Base-by-base conservation (phyloP, 1,140 invertebrate genomes). In the Spodoptera litura region DNA sequence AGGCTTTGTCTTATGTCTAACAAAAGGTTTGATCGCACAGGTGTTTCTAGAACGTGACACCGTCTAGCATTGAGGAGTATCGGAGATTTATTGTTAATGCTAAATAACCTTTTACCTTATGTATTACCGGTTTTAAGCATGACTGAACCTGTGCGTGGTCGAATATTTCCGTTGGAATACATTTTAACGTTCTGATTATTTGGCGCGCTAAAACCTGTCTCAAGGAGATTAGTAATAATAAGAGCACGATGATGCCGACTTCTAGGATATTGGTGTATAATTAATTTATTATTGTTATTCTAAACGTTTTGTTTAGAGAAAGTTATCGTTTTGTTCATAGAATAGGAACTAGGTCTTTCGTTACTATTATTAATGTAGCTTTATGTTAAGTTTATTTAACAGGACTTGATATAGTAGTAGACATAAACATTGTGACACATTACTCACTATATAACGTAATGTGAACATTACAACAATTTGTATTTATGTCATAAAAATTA, bases 101-200 rank as follows among this genome's bases (percentile, higher is more conserved):
- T 73, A 53, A 79, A 64, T 84, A 88, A 88, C 85, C 84, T 87
- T 87, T 88, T 86, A 80, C 85, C 87, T 88, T 84, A 81, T 78
- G 74, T 80, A 66, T 75, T 86, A 85, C 87, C 86, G 86, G 86
- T 87, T 86, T 85, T 53, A 64, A 77, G 76, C 79, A 62, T 71
- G 72, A 80, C 68, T 80, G 76, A 79, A 78, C 58, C 77, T 78
- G 79, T 76, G 64, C 68, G 78, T 79, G 80, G 81, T 78, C 77
- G 78, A 83, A 85, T 83, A 88, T 87, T 88, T 88, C 86, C 85
- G 87, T 83, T 86, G 84, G 77, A 78, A 78, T 71, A 80, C 66
- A 66, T 82, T 82, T 83, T 80, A 83, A 76, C 80, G 53, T 79
- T 81, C 76, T 70, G 62, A 79, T 79, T 68, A 64, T 80, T 44